phyloP scores from a whole-genome alignment of 1,140 invertebrate species.

The Papilio aristodemus region DNA sequence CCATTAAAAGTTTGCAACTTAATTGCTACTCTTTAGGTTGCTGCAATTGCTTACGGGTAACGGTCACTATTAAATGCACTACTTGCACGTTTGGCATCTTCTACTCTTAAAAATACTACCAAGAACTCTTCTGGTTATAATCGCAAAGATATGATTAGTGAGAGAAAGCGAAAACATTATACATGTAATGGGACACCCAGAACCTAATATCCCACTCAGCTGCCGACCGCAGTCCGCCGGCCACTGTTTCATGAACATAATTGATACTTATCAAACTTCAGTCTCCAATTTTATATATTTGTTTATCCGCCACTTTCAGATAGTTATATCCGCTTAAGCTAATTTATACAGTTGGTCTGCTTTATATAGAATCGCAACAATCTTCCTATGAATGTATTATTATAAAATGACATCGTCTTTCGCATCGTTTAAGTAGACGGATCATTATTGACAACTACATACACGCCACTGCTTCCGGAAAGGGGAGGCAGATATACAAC shows the following conservation, averaged over 20 bases:
- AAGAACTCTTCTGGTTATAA: not conserved
- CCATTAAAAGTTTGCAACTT: no score
- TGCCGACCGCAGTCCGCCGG: conserved; percentile 33
- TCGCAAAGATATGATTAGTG: not conserved
- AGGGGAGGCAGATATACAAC: no score
- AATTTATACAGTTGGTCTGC: not conserved
- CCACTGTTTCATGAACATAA: conserved; percentile 31
- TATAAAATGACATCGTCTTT: no score
- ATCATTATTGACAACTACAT: no score
- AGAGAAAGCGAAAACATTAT: conserved; percentile 22
- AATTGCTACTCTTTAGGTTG: no score
- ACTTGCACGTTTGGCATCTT: no score
- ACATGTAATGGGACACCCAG: conserved; percentile 31
- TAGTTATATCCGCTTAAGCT: not conserved
- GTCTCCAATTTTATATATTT: conserved; percentile 5
- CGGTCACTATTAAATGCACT: no score
- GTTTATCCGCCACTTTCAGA: conserved; percentile 1
- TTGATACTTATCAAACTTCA: conserved; percentile 26
- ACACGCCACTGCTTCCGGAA: no score
- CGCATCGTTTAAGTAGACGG: not conserved
- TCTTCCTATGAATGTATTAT: no score
- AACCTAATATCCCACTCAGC: conserved; percentile 21
- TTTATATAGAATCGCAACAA: no score
- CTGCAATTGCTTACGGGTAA: no score
- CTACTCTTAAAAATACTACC: not conserved